Evolutionary conservation across 2,797 vertebrate species (phyloP).

Genomic region (Chaetophractus vellerosus): DNA sequence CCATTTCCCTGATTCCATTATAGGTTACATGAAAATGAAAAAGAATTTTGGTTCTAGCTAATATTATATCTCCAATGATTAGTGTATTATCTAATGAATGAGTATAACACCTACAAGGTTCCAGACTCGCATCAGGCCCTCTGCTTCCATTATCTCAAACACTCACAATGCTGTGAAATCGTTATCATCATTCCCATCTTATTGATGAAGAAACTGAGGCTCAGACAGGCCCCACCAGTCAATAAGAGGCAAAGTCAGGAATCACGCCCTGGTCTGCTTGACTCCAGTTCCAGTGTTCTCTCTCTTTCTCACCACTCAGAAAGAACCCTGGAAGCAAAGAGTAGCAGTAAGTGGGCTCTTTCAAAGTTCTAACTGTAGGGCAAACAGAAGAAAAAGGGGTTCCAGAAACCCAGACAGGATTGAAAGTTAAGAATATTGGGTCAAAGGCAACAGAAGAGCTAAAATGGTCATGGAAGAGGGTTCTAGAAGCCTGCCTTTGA

Average conservation of each 20-base stretch:
- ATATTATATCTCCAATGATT: neutral
- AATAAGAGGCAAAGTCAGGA: constrained; percentile 65
- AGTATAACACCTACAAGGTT: neutral
- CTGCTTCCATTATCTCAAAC: neutral
- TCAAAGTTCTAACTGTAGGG: neutral
- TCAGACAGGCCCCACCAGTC: neutral
- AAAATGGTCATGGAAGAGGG: neutral
- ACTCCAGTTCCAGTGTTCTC: constrained; percentile 40
- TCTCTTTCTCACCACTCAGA: neutral
- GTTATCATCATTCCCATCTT: constrained; percentile 38
- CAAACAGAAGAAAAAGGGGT: neutral
- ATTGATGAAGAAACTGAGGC: constrained; percentile 6
- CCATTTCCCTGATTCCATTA: neutral
- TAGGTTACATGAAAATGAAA: neutral
- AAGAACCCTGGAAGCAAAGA: neutral
- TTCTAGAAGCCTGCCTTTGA: constrained; percentile 48
- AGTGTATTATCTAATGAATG: neutral
- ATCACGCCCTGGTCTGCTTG: constrained; percentile 64
- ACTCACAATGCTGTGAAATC: neutral
- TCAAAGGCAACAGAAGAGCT: constrained; percentile 50
- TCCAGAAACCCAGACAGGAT: neutral
- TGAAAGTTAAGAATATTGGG: constrained; percentile 39
- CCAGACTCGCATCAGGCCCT: neutral
- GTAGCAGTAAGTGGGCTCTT: neutral
- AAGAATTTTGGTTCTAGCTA: neutral